These are phyloP conservation scores for Aplodontia rufa DNA, from an alignment of 2,113 vertebrate species.

Conservation along the genomic window DNA sequence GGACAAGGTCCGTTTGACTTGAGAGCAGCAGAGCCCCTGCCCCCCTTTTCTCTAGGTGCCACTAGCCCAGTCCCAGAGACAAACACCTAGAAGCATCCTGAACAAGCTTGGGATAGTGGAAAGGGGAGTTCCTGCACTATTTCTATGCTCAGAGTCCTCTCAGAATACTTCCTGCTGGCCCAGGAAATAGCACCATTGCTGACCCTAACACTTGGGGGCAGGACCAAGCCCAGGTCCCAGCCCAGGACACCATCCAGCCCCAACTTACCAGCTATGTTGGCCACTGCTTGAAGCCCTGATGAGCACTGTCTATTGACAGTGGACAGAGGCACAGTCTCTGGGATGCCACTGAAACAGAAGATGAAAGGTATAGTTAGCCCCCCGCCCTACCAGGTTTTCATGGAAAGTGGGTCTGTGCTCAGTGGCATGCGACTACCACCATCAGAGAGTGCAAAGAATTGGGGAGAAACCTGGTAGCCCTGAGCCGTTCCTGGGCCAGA, in stretches of 20 bases:
- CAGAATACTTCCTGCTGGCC: neutral
- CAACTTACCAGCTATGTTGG: constrained; percentile 91
- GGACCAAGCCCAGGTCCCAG: neutral
- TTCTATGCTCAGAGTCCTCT: neutral
- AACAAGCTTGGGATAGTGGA: neutral
- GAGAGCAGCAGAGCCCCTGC: neutral
- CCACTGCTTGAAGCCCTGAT: constrained; percentile 93
- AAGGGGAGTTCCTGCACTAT: neutral
- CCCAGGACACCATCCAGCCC: neutral
- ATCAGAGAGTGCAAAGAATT: neutral
- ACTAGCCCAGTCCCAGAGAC: neutral
- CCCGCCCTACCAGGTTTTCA: neutral
- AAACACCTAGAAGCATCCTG: neutral
- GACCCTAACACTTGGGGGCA: neutral
- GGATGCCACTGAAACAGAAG: constrained; percentile 88
- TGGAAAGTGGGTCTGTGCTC: neutral
- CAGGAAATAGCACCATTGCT: too few species aligned
- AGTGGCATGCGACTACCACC: neutral
- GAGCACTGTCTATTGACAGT: constrained; percentile 95
- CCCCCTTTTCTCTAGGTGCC: neutral
- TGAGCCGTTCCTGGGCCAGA: neutral
- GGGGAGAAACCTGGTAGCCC: neutral
- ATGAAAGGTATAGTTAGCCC: neutral
- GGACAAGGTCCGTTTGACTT: neutral
- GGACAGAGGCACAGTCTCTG: constrained; percentile 90